phyloP scores from a whole-genome alignment of 2,797 vertebrate species.

The Emys orbicularis region DNA sequence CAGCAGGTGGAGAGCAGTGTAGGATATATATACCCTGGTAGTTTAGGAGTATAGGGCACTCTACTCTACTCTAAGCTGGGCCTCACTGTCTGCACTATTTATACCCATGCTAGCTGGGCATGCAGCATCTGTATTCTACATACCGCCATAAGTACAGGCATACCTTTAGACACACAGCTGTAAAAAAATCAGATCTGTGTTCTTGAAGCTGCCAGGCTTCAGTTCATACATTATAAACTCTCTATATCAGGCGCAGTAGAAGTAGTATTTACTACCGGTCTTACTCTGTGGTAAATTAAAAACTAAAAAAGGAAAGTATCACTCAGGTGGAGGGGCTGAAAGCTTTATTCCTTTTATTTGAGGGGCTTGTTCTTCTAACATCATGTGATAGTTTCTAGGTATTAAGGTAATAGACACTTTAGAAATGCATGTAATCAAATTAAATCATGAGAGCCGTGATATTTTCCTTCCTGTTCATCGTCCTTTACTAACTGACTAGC shows the following conservation, averaged over 20 bases:
- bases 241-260: not conserved
- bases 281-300: not conserved
- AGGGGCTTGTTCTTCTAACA: not conserved
- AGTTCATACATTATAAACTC: not conserved
- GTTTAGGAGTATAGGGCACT: not conserved
- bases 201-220: not conserved
- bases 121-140: not conserved
- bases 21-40: not conserved
- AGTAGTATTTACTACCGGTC: not conserved
- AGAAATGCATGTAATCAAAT: not conserved
- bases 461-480: not conserved
- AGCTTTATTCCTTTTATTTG: not conserved
- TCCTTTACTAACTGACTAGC: not conserved
- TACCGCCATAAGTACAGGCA: not conserved
- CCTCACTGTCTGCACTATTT: not conserved
- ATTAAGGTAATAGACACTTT: not conserved
- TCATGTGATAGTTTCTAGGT: not conserved
- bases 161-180: not conserved
- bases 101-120: too few relatives aligned
- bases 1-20: not conserved
- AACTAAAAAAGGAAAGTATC: not conserved
- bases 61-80: not conserved
- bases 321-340: not conserved
- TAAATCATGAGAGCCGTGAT: not conserved
- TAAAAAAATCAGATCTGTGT: not conserved